A percentile compares a stretch with the other conserved stretches of the same genome.
phyloP scores from a whole-genome alignment of 2,113 vertebrate species.

The Macquaria australasica region DNA sequence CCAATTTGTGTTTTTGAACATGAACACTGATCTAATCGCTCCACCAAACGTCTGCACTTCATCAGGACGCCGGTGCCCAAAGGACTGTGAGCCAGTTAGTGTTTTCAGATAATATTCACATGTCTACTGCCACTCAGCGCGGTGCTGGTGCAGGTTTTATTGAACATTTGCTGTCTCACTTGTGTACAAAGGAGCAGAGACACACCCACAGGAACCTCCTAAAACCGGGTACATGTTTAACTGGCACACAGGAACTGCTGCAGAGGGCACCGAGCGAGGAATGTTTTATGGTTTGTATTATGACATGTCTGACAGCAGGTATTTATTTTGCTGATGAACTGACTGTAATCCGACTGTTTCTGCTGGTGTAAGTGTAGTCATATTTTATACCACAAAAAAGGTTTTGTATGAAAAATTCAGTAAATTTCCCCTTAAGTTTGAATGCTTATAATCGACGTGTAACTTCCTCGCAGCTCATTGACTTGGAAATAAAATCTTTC shows the following conservation, averaged over 20 bases:
- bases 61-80: neutral
- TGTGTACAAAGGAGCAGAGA: slow-evolving; percentile 11
- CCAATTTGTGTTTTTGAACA: neutral
- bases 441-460: slow-evolving; percentile 1
- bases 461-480: slow-evolving; percentile 15
- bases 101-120: neutral
- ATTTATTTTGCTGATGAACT: slow-evolving; percentile 29
- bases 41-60: neutral
- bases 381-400: slow-evolving; percentile 29
- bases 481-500: slow-evolving; percentile 41
- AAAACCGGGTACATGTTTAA: neutral
- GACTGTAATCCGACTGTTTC: neutral
- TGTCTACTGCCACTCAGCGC: neutral
- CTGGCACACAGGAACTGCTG: slow-evolving; percentile 10
- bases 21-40: slow-evolving; percentile 5
- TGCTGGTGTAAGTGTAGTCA: slow-evolving; percentile 3
- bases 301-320: slow-evolving; percentile 1
- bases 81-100: slow-evolving; percentile 1
- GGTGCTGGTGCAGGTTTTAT: neutral
- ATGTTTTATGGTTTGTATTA: neutral
- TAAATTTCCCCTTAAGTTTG: neutral
- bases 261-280: neutral
- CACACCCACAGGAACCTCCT: neutral
- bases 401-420: neutral
- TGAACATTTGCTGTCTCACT: neutral